Evolutionary conservation across 2,797 vertebrate species (phyloP), one percentile per base, ranked within the genome.

Genomic region (Platyrinchus mystaceus): DNA sequence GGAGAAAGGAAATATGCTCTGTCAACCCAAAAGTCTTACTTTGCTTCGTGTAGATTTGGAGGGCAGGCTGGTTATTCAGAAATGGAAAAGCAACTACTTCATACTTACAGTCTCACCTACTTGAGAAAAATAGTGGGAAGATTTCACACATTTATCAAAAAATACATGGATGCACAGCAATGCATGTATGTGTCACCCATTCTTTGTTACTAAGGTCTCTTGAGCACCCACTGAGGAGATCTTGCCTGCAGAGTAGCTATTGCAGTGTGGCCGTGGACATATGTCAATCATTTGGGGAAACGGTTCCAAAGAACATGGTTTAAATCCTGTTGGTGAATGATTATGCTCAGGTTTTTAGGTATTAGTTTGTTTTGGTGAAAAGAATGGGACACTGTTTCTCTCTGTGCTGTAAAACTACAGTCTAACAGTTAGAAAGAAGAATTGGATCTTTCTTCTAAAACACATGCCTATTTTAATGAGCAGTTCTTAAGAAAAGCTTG

Each of bases 1-100:
- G 74, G 91, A 94, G 89, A 96, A 94, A 91, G 90, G 91, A 97
- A 96, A 89, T 89, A 77, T 1, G 53, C 24, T 97, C 85, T 93
- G 83, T 97, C 95, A 93, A 93, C 83, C 74, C 77, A 41, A 77
- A 95, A 91, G 46, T 93, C 77, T 82, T 96, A 74, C 70, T 94
- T 86, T 89, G n/a, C 56, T 84, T 89, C 16, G 0, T 50, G 37
- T 73, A 93, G 87, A 69, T 88, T 91, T 88, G 66, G 64, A 74
- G 64, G 18, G n/a, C 53, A 46, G 74, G 47, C 58, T 93, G 55
- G 39, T 84, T 94, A 73, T 94, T 91, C 5, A 3, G n/a, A 87
- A 90, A 69, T 50, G 52, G 75, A 89, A 68, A 79, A 93, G 27
- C 39, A 94, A 18, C 32, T 90, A n/a, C 34, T 89, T 92, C 22